A percentile compares a stretch with the other conserved stretches of the same genome.
Conservation (phyloP, 2,888 invertebrate species). For the Cheilosia variabilis region DNA sequence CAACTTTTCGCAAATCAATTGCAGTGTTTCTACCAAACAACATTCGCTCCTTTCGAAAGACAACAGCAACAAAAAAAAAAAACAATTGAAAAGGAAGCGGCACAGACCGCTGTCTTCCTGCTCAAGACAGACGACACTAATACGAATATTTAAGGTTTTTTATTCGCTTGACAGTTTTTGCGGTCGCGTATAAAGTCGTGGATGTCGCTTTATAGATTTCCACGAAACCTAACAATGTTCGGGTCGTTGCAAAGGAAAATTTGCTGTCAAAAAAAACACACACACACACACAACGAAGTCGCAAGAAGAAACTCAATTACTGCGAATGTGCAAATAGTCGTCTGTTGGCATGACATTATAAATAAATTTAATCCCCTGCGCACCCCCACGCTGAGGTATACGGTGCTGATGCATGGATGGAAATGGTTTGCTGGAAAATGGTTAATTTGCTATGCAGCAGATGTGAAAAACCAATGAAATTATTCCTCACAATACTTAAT, state of each 20-base stretch:
- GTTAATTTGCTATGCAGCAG: conserved; percentile 69
- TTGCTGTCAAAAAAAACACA: conserved; percentile 16
- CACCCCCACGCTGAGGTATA: not conserved
- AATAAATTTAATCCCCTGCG: conserved; percentile 51
- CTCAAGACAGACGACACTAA: conserved; percentile 45
- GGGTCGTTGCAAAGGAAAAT: conserved; percentile 38
- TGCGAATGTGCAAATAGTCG: conserved; percentile 59
- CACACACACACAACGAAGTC: conserved; percentile 1
- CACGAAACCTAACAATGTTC: conserved; percentile 54
- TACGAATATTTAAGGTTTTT: conserved; percentile 34
- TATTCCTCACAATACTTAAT: conserved; percentile 52
- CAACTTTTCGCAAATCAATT: not conserved
- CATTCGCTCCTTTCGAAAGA: conserved; percentile 5
- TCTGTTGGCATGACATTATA: conserved; percentile 56
- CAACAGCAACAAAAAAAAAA: no score
- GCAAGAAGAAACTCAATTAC: conserved; percentile 4
- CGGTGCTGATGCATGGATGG: conserved; percentile 29
- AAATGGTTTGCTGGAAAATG: conserved; percentile 57
- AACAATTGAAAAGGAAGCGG: conserved; percentile 55
- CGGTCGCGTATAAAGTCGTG: conserved; percentile 42
- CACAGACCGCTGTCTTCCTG: conserved; percentile 59
- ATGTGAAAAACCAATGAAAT: conserved; percentile 63
- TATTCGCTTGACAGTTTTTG: not conserved
- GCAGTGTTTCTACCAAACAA: not conserved
- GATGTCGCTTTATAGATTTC: conserved; percentile 53